Evolutionary conservation across 2,113 vertebrate genomes (phyloP).

Genomic region (Oreocharis arfaki): DNA sequence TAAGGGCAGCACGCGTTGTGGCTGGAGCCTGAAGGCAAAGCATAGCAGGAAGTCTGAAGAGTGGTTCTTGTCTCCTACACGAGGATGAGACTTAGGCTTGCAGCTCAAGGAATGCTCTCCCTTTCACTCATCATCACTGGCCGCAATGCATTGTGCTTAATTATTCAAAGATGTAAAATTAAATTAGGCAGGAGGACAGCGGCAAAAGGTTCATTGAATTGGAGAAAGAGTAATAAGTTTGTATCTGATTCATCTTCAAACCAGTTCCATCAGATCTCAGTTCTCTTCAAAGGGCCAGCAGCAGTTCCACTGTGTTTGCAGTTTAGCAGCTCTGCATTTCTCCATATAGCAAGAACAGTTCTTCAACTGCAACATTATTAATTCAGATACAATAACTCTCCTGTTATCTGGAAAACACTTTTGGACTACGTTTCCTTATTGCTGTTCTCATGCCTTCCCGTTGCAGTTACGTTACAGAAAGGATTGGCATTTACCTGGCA

Average conservation of each 20-base stretch:
- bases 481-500: background rate
- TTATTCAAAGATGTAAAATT: background rate
- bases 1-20: background rate
- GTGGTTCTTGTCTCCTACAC: background rate
- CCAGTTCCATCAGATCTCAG: background rate
- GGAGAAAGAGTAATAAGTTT: background rate
- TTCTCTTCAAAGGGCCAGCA: background rate
- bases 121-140: background rate
- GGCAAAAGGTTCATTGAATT: background rate
- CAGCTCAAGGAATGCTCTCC: background rate
- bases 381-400: background rate
- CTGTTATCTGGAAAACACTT: background rate
- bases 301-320: background rate
- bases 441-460: background rate
- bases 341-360: background rate
- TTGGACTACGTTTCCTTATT: background rate
- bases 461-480: background rate
- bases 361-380: background rate
- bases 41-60: background rate
- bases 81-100: background rate
- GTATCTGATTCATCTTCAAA: background rate
- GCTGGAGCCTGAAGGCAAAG: background rate
- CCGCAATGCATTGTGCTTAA: background rate
- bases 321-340: background rate
- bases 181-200: background rate